Evolutionary conservation across 2,797 vertebrate genomes (phyloP), one percentile per base, ranked within the genome.

Genomic region (Caiman crocodilus): DNA sequence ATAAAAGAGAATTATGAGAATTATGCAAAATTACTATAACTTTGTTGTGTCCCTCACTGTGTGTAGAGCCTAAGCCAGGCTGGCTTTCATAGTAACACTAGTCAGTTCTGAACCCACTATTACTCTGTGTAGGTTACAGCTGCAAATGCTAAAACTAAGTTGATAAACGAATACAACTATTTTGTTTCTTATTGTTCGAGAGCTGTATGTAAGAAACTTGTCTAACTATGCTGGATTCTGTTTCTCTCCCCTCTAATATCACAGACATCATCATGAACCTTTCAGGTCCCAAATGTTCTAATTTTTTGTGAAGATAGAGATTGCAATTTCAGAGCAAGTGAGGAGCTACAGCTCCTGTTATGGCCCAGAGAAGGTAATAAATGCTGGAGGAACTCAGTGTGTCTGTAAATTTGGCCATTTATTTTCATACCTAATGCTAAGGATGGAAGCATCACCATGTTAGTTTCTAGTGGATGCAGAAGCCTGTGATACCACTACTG

Each of bases 171-270:
- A 23, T 73, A 21, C 35, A 73, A 73, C 0, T 1, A 73, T 73
- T 61, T n/a, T 23, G 58, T 86, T 94, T 89, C 79, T 76, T 92
- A 87, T 84, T 79, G 83, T 3, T 85, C 86, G 59, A 73, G 23
- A 81, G 94, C 85, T 18, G 85, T 17, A 50, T 10, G 10, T 61
- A 60, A 13, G 23, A 61, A 11, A 5, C 60, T 9, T 61, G 60
- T 11, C 60, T 13, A 61, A 12, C 60, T 25, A 18, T 20, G 60
- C 21, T 61, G 23, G 7, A 13, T 61, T 26, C 60, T 61, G 9
- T 61, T 61, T 61, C 60, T 23, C 9, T 23, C 60, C 23, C 42
- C 60, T 61, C 20, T 25, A 23, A 11, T 61, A 61, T 25, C 20
- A 61, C 13, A 50, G 42, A 61, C 13, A 1, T 79, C 91, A 93